Percentiles rank a stretch among this genome's conserved stretches.
phyloP scores from a whole-genome alignment of 2,797 vertebrate species.

The Artibeus jamaicensis region DNA sequence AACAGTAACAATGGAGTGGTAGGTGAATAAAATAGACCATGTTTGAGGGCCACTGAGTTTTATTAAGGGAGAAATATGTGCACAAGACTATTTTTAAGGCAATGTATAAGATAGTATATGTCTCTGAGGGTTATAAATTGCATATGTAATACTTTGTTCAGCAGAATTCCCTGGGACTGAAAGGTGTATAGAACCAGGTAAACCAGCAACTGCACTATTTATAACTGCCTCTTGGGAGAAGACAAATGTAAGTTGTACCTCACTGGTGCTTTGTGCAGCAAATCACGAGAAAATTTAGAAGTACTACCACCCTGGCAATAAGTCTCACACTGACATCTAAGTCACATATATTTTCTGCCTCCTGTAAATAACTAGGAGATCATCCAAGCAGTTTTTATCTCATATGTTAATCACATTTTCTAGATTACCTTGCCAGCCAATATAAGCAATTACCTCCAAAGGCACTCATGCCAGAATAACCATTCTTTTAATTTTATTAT shows the following conservation, averaged over 20 bases:
- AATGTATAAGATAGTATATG: background rate
- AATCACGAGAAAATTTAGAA: conserved; percentile 38
- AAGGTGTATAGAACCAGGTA: conserved; percentile 13
- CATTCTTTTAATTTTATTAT: conserved; percentile 16
- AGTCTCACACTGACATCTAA: background rate
- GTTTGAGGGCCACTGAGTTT: conserved; percentile 38
- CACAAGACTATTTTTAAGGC: conserved; percentile 16
- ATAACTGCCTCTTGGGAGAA: conserved; percentile 25
- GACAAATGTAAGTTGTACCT: background rate
- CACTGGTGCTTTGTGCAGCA: conserved; percentile 1
- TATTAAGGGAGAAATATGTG: background rate
- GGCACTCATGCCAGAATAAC: background rate
- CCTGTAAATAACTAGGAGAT: conserved; percentile 18
- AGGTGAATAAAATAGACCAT: background rate
- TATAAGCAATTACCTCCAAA: background rate
- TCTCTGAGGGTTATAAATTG: background rate
- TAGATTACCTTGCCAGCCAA: background rate
- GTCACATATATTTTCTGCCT: conserved; percentile 16
- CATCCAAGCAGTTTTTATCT: background rate
- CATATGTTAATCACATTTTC: conserved; percentile 20
- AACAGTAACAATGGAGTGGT: background rate
- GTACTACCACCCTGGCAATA: background rate
- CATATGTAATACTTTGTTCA: conserved; percentile 26
- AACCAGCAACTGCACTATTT: conserved; percentile 35
- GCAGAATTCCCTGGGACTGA: background rate